A percentile compares a stretch with the other conserved stretches of the same genome.
Evolutionary conservation across 2,888 invertebrate genomes (phyloP).

Genomic region (Spodoptera exigua): DNA sequence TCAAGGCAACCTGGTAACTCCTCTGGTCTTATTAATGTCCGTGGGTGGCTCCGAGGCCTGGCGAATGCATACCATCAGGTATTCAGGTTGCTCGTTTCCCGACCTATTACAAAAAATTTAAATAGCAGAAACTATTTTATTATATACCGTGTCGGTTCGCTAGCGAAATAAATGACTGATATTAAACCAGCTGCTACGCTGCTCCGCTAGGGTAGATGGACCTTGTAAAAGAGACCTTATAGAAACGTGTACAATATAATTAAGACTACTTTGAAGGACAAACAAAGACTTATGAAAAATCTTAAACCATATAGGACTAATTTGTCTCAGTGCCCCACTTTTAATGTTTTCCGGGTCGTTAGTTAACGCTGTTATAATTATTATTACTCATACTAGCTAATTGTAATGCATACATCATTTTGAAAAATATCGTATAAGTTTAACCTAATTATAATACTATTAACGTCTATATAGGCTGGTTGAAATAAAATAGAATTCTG

Average conservation of each 20-base stretch:
- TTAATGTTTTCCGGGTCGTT: slow-evolving; percentile 51
- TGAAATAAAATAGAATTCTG: neutral
- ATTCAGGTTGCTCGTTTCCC: too few relatives aligned
- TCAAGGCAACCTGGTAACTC: too few relatives aligned
- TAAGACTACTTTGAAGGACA: slow-evolving; percentile 45
- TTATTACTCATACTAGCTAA: slow-evolving; percentile 39
- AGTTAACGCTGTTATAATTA: slow-evolving; percentile 50
- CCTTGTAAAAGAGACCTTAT: too few relatives aligned
- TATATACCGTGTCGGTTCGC: too few relatives aligned
- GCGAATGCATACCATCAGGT: too few relatives aligned
- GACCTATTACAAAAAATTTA: too few relatives aligned
- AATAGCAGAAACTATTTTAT: too few relatives aligned
- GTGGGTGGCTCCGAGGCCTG: too few relatives aligned
- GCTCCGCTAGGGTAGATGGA: too few relatives aligned
- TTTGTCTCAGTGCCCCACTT: slow-evolving; percentile 55
- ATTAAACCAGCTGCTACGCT: too few relatives aligned
- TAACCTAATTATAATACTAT: neutral
- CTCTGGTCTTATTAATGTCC: too few relatives aligned
- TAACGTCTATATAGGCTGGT: neutral
- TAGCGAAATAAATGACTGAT: too few relatives aligned
- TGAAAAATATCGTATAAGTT: slow-evolving; percentile 24
- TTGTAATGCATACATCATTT: slow-evolving; percentile 27
- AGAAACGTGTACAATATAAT: slow-evolving; percentile 20
- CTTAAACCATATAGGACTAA: slow-evolving; percentile 42
- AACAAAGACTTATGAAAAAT: slow-evolving; percentile 43